Percentiles rank a stretch among this genome's conserved stretches.
These are phyloP conservation scores for Argyresthia albistria DNA, from an alignment of 2,888 invertebrate species.

Conservation along the genomic window DNA sequence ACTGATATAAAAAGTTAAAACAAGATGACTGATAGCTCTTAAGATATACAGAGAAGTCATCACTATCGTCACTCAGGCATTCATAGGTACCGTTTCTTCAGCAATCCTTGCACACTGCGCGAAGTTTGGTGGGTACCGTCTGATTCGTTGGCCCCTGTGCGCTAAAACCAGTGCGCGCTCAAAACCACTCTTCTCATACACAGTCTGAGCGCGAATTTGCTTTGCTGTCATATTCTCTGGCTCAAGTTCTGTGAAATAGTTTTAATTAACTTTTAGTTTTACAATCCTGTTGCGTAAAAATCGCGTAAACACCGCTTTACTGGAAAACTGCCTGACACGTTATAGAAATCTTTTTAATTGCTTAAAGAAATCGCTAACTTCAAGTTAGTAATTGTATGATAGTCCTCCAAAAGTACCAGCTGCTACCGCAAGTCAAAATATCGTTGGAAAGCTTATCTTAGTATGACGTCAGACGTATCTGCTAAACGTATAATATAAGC, in stretches of 20 bases:
- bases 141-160: conserved; percentile 33
- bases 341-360: too few species aligned
- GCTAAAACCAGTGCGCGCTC: conserved; percentile 48
- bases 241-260: conserved; percentile 33
- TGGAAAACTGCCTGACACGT: too few species aligned
- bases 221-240: conserved; percentile 48
- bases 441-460: too few species aligned
- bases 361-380: too few species aligned
- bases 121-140: conserved; percentile 43
- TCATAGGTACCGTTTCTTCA: conserved; percentile 55
- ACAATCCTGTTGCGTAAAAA: neutral
- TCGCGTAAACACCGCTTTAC: neutral
- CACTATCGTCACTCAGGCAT: neutral
- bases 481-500: too few species aligned
- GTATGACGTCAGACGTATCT: too few species aligned
- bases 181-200: conserved; percentile 56
- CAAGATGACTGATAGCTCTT: too few species aligned
- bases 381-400: too few species aligned
- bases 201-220: conserved; percentile 52
- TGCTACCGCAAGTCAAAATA: too few species aligned
- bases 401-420: too few species aligned
- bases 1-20: too few species aligned
- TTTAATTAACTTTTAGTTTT: neutral
- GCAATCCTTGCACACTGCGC: conserved; percentile 51
- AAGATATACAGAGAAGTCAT: too few species aligned